A percentile compares a stretch with the other conserved stretches of the same genome.
Conservation (phyloP, 2,797 vertebrate genomes). For the Toxotes lorentzi region DNA sequence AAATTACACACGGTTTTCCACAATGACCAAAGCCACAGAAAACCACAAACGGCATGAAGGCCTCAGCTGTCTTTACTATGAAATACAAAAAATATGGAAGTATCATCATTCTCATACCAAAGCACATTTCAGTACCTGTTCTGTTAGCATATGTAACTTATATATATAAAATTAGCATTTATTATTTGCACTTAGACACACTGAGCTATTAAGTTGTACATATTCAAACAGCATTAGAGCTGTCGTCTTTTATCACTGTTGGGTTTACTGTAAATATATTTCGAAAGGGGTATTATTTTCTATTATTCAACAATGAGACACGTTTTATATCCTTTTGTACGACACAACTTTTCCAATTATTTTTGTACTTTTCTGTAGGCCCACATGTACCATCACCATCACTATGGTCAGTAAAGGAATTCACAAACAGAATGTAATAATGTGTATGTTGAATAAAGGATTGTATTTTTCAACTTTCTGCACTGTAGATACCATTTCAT, state of each 20-base stretch:
- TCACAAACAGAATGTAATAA: constrained; percentile 55
- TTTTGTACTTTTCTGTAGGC: constrained; percentile 49
- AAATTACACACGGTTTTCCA: constrained; percentile 40
- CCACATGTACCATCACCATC: constrained; percentile 45
- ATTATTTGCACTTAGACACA: constrained; percentile 51
- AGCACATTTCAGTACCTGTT: constrained; percentile 33
- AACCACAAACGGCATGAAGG: constrained; percentile 8
- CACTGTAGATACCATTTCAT: not conserved
- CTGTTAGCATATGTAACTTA: constrained; percentile 54
- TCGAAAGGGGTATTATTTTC: constrained; percentile 47
- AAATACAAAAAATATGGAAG: constrained; percentile 37
- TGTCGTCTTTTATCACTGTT: constrained; percentile 34
- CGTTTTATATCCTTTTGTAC: constrained; percentile 53
- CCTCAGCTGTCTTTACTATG: not conserved
- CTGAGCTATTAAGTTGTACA: constrained; percentile 69
- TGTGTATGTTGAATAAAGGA: constrained; percentile 75
- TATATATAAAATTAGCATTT: constrained; percentile 57
- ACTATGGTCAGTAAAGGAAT: constrained; percentile 46
- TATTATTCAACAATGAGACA: constrained; percentile 49
- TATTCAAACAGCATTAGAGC: constrained; percentile 52
- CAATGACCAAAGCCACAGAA: constrained; percentile 37
- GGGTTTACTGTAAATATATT: constrained; percentile 70
- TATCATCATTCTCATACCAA: constrained; percentile 33
- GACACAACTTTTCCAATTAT: constrained; percentile 10
- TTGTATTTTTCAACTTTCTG: constrained; percentile 68